phyloP scores from a whole-genome alignment of 2,113 vertebrate species.

The Silurus meridionalis region DNA sequence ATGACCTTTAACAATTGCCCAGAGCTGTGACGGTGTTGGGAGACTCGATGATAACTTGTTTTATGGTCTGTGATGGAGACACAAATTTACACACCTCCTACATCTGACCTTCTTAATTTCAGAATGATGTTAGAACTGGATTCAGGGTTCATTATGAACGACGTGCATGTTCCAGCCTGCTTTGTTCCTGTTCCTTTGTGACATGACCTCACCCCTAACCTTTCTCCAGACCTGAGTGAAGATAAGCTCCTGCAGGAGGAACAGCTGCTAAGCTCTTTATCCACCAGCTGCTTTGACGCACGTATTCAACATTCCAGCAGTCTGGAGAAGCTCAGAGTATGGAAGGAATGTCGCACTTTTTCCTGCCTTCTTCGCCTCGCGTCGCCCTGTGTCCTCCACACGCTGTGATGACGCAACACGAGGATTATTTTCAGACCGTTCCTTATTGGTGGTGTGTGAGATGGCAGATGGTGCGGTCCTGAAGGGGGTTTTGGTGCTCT shows the following conservation, averaged over 20 bases:
- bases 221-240: background rate
- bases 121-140: background rate
- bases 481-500: background rate
- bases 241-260: background rate
- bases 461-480: conserved; percentile 9
- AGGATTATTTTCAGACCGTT: background rate
- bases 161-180: too few species aligned
- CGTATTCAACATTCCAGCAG: background rate
- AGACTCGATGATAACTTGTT: too few species aligned
- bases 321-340: background rate
- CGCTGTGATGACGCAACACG: background rate
- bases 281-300: conserved; percentile 1
- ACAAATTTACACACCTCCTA: background rate
- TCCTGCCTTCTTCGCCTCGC: background rate
- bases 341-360: background rate
- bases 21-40: background rate
- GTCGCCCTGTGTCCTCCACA: background rate
- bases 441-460: background rate
- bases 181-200: background rate
- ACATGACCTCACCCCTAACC: background rate
- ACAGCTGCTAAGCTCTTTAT: conserved; percentile 9
- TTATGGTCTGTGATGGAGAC: background rate
- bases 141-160: background rate
- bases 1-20: background rate
- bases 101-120: background rate